A percentile compares a stretch with the other conserved stretches of the same genome.
Evolutionary conservation across 2,113 vertebrate species (phyloP).

Genomic region (Stegostoma tigrinum): DNA sequence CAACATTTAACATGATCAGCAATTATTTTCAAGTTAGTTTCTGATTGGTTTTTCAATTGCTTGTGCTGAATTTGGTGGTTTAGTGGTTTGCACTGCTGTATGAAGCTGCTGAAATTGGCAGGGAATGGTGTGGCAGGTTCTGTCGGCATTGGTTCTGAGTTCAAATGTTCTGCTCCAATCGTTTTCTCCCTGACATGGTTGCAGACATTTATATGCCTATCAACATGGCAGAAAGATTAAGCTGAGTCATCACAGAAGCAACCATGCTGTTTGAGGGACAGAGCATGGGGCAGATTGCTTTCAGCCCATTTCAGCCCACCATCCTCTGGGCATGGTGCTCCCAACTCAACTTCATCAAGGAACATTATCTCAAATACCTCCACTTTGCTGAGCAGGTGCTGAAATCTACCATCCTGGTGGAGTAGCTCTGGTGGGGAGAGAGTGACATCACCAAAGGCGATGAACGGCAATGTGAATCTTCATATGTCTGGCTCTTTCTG

Average conservation of each 20-base stretch:
- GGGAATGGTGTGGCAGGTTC: not conserved
- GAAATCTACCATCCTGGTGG: not conserved
- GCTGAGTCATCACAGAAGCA: not conserved
- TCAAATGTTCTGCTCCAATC: not conserved
- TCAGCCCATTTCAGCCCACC: not conserved
- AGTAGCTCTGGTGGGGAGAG: too few relatives aligned
- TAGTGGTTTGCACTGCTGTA: not conserved
- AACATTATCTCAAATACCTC: not conserved
- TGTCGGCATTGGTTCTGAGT: not conserved
- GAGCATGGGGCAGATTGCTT: not conserved
- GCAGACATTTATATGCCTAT: not conserved
- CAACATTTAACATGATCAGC: too few relatives aligned
- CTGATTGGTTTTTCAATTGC: not conserved
- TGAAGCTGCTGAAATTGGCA: not conserved
- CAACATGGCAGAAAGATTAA: not conserved
- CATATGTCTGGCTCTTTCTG: not conserved
- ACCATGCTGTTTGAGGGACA: not conserved
- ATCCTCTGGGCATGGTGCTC: not conserved
- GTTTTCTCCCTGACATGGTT: not conserved
- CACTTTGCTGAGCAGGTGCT: not conserved
- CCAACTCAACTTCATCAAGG: not conserved
- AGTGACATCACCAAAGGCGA: not conserved
- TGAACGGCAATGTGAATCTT: not conserved
- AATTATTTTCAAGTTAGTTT: not conserved
- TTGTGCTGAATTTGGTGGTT: not conserved